Evolutionary conservation across 2,797 vertebrate species (phyloP).

Genomic region (Borostomias antarcticus): DNA sequence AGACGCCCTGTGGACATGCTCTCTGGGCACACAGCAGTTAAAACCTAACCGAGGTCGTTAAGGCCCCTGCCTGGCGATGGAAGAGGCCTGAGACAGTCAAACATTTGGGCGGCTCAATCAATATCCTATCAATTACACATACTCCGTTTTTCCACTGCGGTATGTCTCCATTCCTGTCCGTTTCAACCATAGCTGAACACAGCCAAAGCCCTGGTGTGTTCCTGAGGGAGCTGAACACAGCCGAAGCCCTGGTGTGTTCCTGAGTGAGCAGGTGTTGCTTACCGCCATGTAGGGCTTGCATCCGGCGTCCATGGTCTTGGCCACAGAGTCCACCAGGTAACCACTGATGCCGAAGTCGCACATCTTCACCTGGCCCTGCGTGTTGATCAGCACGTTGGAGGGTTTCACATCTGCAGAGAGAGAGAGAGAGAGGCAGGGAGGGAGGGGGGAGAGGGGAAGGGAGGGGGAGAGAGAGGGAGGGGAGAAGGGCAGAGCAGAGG

Average conservation of each 20-base stretch:
- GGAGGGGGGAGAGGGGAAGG: not conserved
- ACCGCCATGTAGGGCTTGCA: slow-evolving; percentile 99
- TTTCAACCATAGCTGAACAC: not conserved
- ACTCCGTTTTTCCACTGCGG: too few relatives aligned
- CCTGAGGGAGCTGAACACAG: not conserved
- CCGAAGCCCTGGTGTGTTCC: not conserved
- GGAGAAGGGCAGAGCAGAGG: not conserved
- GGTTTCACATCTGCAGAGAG: slow-evolving; percentile 88
- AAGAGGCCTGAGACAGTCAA: not conserved
- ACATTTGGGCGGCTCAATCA: not conserved
- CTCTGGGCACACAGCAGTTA: slow-evolving; percentile 12
- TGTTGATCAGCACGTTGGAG: slow-evolving; percentile 96
- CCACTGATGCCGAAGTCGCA: slow-evolving; percentile 98
- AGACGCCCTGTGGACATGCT: slow-evolving; percentile 1
- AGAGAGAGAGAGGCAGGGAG: not conserved
- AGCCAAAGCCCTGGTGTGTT: not conserved
- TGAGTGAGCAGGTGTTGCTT: slow-evolving; percentile 51
- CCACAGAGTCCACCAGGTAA: slow-evolving; percentile 95
- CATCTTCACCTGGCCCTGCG: slow-evolving; percentile 97
- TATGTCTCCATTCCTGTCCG: not conserved
- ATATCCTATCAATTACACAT: not conserved
- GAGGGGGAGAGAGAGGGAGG: not conserved
- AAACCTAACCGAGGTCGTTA: slow-evolving; percentile 18
- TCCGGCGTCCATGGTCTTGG: slow-evolving; percentile 96
- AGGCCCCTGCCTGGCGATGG: slow-evolving; percentile 4